Evolutionary conservation across 2,888 invertebrate genomes (phyloP).

Genomic region (Nemurella pictetii): DNA sequence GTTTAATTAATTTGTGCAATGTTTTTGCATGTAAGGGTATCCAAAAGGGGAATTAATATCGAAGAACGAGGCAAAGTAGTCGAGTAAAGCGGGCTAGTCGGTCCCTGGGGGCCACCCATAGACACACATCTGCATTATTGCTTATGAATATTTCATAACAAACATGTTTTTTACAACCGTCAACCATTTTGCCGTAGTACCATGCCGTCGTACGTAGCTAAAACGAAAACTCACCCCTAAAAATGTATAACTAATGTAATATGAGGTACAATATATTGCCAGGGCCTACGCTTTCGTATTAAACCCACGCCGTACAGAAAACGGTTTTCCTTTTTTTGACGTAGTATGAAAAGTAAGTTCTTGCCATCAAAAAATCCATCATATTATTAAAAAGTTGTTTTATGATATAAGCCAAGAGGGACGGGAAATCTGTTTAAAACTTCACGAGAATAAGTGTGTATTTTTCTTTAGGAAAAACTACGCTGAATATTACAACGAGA

Average conservation of each 20-base stretch:
- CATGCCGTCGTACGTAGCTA: not conserved
- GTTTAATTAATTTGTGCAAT: constrained; percentile 2
- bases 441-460: not conserved
- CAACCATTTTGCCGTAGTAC: constrained; percentile 30
- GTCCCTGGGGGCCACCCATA: constrained; percentile 29
- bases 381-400: not conserved
- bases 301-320: not conserved
- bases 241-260: constrained; percentile 32
- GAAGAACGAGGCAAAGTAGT: constrained; percentile 32
- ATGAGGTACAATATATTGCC: constrained; percentile 22
- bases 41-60: constrained; percentile 34
- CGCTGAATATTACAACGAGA: not conserved
- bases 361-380: constrained; percentile 27
- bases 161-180: constrained; percentile 32
- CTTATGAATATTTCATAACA: constrained; percentile 44
- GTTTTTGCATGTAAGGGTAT: constrained; percentile 9
- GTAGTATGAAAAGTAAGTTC: constrained; percentile 8
- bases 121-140: constrained; percentile 45
- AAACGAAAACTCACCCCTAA: constrained; percentile 8
- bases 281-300: not conserved
- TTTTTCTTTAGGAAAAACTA: not conserved
- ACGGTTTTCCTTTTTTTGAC: not conserved
- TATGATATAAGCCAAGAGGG: not conserved
- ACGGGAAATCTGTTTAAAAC: not conserved
- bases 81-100: constrained; percentile 31